phyloP scores from a whole-genome alignment of 2,888 invertebrate species.

The Sericinus montela region DNA sequence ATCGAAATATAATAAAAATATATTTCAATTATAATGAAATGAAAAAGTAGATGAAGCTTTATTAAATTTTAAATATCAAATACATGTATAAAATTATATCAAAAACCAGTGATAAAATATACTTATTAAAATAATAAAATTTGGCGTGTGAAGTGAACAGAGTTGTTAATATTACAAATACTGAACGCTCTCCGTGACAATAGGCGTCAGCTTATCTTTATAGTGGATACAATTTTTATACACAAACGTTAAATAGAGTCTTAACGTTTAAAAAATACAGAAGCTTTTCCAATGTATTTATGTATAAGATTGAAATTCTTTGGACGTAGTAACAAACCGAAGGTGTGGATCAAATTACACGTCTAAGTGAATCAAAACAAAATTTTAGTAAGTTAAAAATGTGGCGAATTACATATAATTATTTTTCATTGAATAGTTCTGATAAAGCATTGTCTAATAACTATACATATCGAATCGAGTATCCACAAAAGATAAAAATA shows the following conservation, averaged over 20 bases:
- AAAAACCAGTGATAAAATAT: not conserved
- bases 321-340: not conserved
- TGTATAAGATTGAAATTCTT: not conserved
- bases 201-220: constrained; percentile 15
- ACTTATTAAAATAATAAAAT: not conserved
- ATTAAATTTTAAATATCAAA: no score
- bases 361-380: not conserved
- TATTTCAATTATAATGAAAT: no score
- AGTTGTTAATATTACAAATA: constrained; percentile 12
- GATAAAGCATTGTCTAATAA: no score
- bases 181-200: constrained; percentile 4
- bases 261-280: not conserved
- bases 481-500: no score
- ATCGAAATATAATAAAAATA: no score
- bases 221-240: not conserved
- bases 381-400: not conserved
- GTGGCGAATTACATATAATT: not conserved
- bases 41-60: no score
- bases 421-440: no score
- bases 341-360: not conserved
- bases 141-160: constrained; percentile 1
- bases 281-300: not conserved
- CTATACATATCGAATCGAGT: no score
- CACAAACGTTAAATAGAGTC: not conserved
- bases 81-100: no score